A percentile compares a stretch with the other conserved stretches of the same genome.
These are phyloP conservation scores for Otolemur garnettii DNA, from an alignment of 2,113 vertebrate genomes.

Conservation along the genomic window DNA sequence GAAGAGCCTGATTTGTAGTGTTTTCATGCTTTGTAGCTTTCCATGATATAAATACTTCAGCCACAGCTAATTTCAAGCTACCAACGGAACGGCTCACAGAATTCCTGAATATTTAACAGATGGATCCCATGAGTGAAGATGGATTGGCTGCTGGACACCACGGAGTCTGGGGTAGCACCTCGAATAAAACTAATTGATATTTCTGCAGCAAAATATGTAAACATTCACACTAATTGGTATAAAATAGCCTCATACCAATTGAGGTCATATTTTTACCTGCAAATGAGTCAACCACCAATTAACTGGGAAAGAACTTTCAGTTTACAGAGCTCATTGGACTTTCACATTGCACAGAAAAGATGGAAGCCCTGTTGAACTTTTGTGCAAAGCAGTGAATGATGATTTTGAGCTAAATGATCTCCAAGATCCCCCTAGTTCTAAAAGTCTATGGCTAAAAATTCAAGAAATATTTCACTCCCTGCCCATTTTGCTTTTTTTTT, in stretches of 20 bases:
- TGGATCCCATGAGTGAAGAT: background rate
- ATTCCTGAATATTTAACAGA: slow-evolving; percentile 48
- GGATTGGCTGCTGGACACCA: background rate
- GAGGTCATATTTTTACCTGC: slow-evolving; percentile 66
- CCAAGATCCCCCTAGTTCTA: background rate
- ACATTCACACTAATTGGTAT: slow-evolving; percentile 64
- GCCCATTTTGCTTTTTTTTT: background rate
- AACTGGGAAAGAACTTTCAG: slow-evolving; percentile 32
- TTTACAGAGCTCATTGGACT: slow-evolving; percentile 17
- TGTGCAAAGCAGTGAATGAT: background rate
- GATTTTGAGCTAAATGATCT: slow-evolving; percentile 28
- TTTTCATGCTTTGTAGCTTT: slow-evolving; percentile 5
- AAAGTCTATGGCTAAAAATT: background rate
- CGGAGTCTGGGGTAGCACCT: slow-evolving; percentile 27
- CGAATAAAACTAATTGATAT: slow-evolving; percentile 62
- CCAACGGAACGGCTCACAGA: background rate
- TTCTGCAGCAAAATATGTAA: slow-evolving; percentile 59
- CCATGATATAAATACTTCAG: background rate
- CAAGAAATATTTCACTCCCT: background rate
- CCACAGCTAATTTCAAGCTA: slow-evolving; percentile 32
- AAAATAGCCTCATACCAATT: slow-evolving; percentile 12
- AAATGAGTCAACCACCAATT: slow-evolving; percentile 61
- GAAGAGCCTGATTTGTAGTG: background rate
- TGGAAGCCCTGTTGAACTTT: slow-evolving; percentile 16
- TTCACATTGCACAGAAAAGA: background rate